phyloP scores from a whole-genome alignment of 1,140 invertebrate genomes.

The Drosophila nigrodunni region DNA sequence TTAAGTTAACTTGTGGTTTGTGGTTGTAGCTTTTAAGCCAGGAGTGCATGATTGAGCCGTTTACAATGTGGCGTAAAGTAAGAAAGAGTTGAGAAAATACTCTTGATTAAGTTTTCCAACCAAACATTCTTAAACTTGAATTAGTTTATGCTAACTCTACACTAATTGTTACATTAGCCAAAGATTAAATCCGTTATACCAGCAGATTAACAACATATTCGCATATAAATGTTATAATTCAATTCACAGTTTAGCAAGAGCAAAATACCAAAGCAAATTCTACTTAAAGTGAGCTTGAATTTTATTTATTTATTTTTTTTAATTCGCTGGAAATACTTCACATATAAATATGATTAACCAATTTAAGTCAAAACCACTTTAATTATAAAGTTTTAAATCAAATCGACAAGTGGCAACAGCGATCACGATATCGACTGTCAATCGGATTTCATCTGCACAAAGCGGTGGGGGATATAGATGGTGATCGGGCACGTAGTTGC shows the following conservation, averaged over 20 bases:
- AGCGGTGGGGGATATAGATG: background rate
- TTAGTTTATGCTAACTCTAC: no score
- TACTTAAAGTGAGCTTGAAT: constrained; percentile 36
- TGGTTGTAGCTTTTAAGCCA: constrained; percentile 5
- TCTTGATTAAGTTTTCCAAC: background rate
- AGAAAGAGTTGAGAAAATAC: background rate
- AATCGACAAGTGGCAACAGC: constrained; percentile 59
- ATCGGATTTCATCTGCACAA: constrained; percentile 29
- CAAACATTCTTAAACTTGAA: background rate
- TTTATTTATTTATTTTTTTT: constrained; percentile 45
- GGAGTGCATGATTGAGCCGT: constrained; percentile 65
- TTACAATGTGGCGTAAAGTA: constrained; percentile 42
- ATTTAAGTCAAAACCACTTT: constrained; percentile 83
- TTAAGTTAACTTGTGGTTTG: background rate
- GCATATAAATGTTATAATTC: constrained; percentile 50
- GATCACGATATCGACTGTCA: constrained; percentile 45
- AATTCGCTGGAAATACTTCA: constrained; percentile 35
- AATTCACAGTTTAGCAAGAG: constrained; percentile 40
- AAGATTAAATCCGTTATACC: background rate
- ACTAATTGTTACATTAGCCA: background rate
- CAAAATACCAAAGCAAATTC: constrained; percentile 56
- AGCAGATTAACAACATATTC: constrained; percentile 31
- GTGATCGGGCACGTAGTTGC: constrained; percentile 58
- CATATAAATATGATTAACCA: constrained; percentile 78
- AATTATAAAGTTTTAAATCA: constrained; percentile 67